Conservation (phyloP, 2,888 invertebrate genomes). For the Noctua comes region DNA sequence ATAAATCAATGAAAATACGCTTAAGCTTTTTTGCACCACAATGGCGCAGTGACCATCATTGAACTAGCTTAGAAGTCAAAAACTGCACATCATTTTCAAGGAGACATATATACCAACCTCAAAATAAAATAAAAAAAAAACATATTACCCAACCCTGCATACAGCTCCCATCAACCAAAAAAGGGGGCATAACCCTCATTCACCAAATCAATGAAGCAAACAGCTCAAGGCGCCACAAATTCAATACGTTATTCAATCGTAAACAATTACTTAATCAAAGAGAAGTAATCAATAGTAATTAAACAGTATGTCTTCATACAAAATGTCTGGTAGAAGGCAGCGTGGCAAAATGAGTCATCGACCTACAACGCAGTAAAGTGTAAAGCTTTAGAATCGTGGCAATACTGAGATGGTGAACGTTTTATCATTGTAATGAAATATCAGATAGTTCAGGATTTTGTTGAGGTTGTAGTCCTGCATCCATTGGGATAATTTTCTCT, state of each 20-base stretch:
- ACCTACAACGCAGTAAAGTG: slow-evolving; percentile 66
- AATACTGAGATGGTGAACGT: slow-evolving; percentile 70
- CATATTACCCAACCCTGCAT: neutral
- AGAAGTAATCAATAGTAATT: slow-evolving; percentile 57
- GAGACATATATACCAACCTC: neutral
- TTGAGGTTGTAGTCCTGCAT: slow-evolving; percentile 58
- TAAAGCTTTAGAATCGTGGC: slow-evolving; percentile 70
- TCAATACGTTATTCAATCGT: slow-evolving; percentile 49
- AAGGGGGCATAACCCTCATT: slow-evolving; percentile 49
- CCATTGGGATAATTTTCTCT: slow-evolving; percentile 27
- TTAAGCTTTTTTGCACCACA: no score
- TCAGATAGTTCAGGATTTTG: slow-evolving; percentile 74
- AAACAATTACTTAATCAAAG: slow-evolving; percentile 58
- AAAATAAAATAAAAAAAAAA: no score
- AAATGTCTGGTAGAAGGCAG: slow-evolving; percentile 33
- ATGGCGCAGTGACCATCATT: neutral
- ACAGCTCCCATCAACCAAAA: slow-evolving; percentile 14
- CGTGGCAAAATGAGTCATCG: slow-evolving; percentile 58
- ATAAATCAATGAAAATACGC: no score
- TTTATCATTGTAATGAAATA: slow-evolving; percentile 80
- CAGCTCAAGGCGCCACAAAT: slow-evolving; percentile 25
- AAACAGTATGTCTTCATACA: slow-evolving; percentile 48
- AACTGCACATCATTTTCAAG: slow-evolving; percentile 14
- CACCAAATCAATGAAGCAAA: slow-evolving; percentile 26
- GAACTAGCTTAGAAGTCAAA: neutral